phyloP scores from a whole-genome alignment of 2,888 invertebrate species.

The Pterobdella sp. region DNA sequence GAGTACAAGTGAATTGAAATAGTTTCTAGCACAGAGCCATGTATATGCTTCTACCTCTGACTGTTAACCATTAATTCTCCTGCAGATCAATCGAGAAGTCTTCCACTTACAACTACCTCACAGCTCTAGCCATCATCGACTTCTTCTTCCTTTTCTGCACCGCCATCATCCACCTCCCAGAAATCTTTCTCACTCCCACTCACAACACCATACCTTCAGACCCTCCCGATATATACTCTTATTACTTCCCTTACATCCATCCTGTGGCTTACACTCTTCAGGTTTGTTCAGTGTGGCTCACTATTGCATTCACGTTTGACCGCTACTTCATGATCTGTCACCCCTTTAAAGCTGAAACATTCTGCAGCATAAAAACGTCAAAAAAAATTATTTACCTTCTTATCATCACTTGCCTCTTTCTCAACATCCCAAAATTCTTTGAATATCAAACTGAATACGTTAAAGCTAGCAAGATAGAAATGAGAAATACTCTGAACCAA shows the following conservation, averaged over 20 bases:
- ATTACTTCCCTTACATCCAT: conserved; percentile 48
- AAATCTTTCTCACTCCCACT: conserved; percentile 38
- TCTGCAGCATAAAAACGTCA: conserved; percentile 45
- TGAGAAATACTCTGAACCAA: neutral
- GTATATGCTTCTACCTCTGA: too few species aligned
- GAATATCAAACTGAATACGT: conserved; percentile 44
- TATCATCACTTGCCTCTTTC: conserved; percentile 43
- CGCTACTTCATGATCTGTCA: conserved; percentile 52
- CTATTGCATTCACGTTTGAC: conserved; percentile 49
- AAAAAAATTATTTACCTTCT: conserved; percentile 43
- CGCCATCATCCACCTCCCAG: conserved; percentile 43
- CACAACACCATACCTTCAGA: conserved; percentile 34
- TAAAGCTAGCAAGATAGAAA: neutral
- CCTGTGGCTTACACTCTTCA: conserved; percentile 48
- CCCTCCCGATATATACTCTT: conserved; percentile 39
- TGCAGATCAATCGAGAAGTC: conserved; percentile 42
- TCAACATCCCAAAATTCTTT: conserved; percentile 48
- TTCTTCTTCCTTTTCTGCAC: conserved; percentile 46
- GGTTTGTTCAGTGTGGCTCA: conserved; percentile 49
- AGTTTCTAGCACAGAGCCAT: too few species aligned
- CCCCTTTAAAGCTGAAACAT: conserved; percentile 47
- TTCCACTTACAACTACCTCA: conserved; percentile 49
- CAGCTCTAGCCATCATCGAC: conserved; percentile 48
- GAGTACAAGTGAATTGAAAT: too few species aligned
- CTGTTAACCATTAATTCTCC: too few species aligned